Base-by-base conservation (phyloP, 2,113 vertebrate species). In the Sturnira hondurensis region DNA sequence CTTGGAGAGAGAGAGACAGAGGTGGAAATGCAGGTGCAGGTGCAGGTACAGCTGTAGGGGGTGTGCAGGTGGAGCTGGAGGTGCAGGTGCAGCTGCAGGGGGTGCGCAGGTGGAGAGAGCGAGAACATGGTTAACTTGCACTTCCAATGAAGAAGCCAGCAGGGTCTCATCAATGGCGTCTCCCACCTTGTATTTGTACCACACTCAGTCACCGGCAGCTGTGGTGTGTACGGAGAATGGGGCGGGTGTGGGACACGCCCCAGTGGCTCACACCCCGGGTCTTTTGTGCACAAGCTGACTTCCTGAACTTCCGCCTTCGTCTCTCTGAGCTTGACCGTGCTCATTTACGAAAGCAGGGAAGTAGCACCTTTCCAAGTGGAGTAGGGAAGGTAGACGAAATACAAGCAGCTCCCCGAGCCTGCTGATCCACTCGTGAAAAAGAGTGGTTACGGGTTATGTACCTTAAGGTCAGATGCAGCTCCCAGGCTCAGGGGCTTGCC, bases 151-250 rank as follows among this genome's bases (percentile, higher is more conserved):
- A 38, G 45, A 56, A 43, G 19, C 38, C 5, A 16, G 7, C 28
- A 28, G 61, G 24, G 13, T 61, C 28, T 4, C 20, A 8, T 24
- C 52, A 38, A 0, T 0, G 7, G 15, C 7, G 10, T 2, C 9
- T 26, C 8, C 19, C 8, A 22, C 15, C 5, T 12, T 9, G n/a
- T 17, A 10, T 56, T n/a, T 63, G 2, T 3, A 2, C 7, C 14
- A 20, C 7, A 4, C 31, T 45, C 2, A 11, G 13, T 28, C 11
- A 28, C 2, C 2, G 13, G 2, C 16, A 3, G n/a, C 24, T 12
- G 31, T 17, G 36, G 15, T 24, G 33, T 31, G 4, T 36, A 4
- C 3, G 3, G n/a, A 74, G 63, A 28, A 6, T 54, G 8, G 43
- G 47, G n/a, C 4, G 1, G 3, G 4, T 41, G 12, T 5, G 16